Percentiles rank a stretch among this genome's conserved stretches.
Evolutionary conservation across 1,140 invertebrate genomes (phyloP).

Genomic region (Polyergus mexicanus): DNA sequence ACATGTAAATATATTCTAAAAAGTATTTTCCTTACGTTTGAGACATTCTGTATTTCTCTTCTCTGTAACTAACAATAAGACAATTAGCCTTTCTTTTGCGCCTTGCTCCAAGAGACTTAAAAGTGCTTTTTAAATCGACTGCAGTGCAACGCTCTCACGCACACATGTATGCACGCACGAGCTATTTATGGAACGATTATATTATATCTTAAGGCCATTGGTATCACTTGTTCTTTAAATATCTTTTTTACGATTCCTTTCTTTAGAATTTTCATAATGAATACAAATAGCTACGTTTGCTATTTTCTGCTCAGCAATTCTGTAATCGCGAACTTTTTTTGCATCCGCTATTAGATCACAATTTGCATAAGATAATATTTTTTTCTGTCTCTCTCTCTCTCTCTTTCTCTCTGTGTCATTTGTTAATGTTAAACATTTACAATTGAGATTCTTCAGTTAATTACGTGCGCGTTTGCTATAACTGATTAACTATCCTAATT

Average conservation of each 20-base stretch:
- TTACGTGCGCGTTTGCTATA: background rate
- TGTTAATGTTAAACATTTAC: background rate
- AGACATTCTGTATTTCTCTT: background rate
- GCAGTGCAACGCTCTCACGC: background rate
- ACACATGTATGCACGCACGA: background rate
- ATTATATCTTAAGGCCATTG: background rate
- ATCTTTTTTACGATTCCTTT: background rate
- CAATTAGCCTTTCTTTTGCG: background rate
- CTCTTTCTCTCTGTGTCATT: no score
- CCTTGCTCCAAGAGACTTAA: background rate
- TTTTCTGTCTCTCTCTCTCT: no score
- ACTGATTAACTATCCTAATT: background rate
- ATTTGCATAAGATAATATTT: slow-evolving; percentile 5
- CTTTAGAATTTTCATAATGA: background rate
- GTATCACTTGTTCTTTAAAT: background rate
- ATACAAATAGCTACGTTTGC: background rate
- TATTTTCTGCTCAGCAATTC: background rate
- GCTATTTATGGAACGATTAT: background rate
- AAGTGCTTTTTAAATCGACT: background rate
- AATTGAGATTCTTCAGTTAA: background rate
- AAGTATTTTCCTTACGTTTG: background rate
- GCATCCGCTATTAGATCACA: background rate
- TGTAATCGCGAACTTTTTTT: background rate
- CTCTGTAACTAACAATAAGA: background rate
- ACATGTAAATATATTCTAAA: no score